Base-by-base conservation (phyloP, 2,797 vertebrate species). In the Australoheros facetus region DNA sequence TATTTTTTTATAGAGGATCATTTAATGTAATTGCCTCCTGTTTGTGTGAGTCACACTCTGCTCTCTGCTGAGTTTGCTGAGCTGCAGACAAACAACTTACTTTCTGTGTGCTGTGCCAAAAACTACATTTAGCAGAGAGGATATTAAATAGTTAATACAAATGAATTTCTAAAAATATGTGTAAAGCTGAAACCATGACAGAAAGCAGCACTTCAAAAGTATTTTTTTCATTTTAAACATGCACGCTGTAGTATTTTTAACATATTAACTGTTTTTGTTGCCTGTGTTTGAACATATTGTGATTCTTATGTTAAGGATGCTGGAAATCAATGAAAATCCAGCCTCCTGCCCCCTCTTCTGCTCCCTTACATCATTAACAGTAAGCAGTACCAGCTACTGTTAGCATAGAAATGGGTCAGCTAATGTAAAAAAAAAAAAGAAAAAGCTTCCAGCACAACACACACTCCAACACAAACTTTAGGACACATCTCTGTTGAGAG, bases 61-160 rank as follows among this genome's bases (percentile, higher is more conserved):
- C 62, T 66, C 23, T 42, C 85, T 71, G 81, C 72, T 64, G 81
- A 6, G 19, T 58, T 39, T 51, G 73, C 80, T 42, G 73, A 83
- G 64, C 72, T 54, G 3, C 79, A 79, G 54, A 71, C 66, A 71
- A 70, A 77, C 79, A 21, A 34, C 30, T 42, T 12, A 48, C 42
- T n/a, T 66, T 48, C 5, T 0, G 5, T 48, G 45, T 13, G 16
- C 42, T 66, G 39, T 48, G 39, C 39, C 16, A 2, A 48, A 2
- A 28, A 19, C 39, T 66, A 16, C 23, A 48, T 30, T 45, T 4
- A 66, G 42, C 62, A 48, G 16, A 48, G 23, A 19, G 42, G 62
- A 28, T 30, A 66, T 66, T 66, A 66, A 48, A 66, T 19, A 48
- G 62, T 66, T 66, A 66, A 66, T 19, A 60, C 19, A 30, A 19